A percentile compares a stretch with the other conserved stretches of the same genome.
phyloP scores from a whole-genome alignment of 1,140 invertebrate genomes.

The Drosophila tani region DNA sequence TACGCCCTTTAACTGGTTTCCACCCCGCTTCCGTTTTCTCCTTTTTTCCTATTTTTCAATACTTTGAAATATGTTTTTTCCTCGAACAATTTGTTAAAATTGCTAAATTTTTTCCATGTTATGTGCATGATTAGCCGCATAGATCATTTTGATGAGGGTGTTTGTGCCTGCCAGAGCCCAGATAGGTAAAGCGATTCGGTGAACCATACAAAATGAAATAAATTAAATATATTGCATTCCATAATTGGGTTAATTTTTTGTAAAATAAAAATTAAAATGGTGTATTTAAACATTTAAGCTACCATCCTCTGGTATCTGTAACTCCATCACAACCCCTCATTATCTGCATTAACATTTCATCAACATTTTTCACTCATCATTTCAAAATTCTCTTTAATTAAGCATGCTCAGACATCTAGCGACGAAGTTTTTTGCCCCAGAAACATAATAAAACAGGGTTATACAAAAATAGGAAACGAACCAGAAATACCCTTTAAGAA shows the following conservation, averaged over 20 bases:
- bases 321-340: not conserved
- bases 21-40: not conserved
- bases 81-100: slow-evolving; percentile 26
- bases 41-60: slow-evolving; percentile 54
- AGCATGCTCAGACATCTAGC: slow-evolving; percentile 33
- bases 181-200: slow-evolving; percentile 11
- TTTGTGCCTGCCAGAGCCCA: not conserved
- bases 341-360: slow-evolving; percentile 10
- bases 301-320: too few species aligned
- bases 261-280: not conserved
- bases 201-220: not conserved
- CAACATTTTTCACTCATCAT: slow-evolving; percentile 24
- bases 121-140: slow-evolving; percentile 59
- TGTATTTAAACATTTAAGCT: too few species aligned
- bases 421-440: slow-evolving; percentile 33
- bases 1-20: slow-evolving; percentile 27
- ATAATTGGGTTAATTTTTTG: not conserved
- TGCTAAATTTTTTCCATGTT: slow-evolving; percentile 13
- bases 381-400: slow-evolving; percentile 34
- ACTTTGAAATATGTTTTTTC: slow-evolving; percentile 60
- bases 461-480: not conserved
- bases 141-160: slow-evolving; percentile 67
- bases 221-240: not conserved
- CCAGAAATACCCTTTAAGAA: not conserved
- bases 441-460: not conserved